Base-by-base conservation (phyloP, 2,888 invertebrate genomes). In the Malachius bipustulatus region DNA sequence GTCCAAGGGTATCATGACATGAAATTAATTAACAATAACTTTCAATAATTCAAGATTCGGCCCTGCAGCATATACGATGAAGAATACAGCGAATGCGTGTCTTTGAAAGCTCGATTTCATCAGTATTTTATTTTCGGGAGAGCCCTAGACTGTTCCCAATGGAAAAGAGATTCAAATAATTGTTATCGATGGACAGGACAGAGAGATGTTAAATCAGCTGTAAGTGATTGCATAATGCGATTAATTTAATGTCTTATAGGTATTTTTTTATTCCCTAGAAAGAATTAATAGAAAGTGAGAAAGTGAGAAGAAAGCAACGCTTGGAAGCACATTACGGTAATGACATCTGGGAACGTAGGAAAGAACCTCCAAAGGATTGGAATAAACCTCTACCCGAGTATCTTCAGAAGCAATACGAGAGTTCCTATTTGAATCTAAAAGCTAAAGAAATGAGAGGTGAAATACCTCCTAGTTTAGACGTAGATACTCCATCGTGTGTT, bases 81-180 rank as follows among this genome's bases (percentile, higher is more conserved):
- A 34, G 89, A 90, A 64, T 85, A 83, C 52, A 66, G 69, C 13
- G 87, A 89, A 45, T 90, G 90, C 56, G 77, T 64, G 34, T 77
- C 82, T 47, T 63, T 83, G 12, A 74, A 64, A 59, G 80, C 71
- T 1, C 68, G 88, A 44, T 85, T 90, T 50, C 79, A 91, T 56
- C 91, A 91, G 60, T 81, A 85, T 56, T 93, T 88, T 56, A 70
- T 89, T 38, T 68, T 69, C 60, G 91, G 91, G 1, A 65, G 81
- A 52, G 59, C 64, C 1, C 35, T 70, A 4, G 81, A 90, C 55
- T 93, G 91, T 55, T 65, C 67, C 2, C 76, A 78, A 47, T 90
- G 89, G 89, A 73, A 81, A 49, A 69, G 64, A 35, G 88, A 90
- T 59, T 77, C 74, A 47, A 57, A 75, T 2, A 84, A 82, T 54